A percentile compares a stretch with the other conserved stretches of the same genome.
Conservation (phyloP, 64 coral and sea anemone species). For the Porites lutea region DNA sequence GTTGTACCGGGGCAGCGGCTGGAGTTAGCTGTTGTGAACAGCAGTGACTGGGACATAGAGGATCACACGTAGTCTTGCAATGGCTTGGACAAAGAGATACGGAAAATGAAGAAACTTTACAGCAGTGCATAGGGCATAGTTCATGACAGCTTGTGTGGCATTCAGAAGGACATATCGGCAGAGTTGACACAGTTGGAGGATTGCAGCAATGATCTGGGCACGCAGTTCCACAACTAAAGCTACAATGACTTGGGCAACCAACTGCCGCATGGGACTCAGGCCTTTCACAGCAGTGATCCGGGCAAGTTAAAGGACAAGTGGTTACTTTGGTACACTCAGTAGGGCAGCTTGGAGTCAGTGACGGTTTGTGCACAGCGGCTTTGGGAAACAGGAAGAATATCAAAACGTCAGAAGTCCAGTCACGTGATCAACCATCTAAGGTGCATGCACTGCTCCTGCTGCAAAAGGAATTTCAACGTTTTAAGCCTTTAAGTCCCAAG, state of each 20-base stretch:
- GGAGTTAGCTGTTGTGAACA: not conserved
- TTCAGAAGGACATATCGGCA: not conserved
- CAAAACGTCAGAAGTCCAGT: slow-evolving; percentile 50
- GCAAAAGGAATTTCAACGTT: slow-evolving; percentile 6
- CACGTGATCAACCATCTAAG: slow-evolving; percentile 30
- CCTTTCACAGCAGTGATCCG: slow-evolving; percentile 1
- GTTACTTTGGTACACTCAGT: not conserved
- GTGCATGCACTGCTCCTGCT: slow-evolving; percentile 23
- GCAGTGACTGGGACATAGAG: slow-evolving; percentile 49
- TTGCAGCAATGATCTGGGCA: slow-evolving; percentile 62
- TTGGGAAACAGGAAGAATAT: slow-evolving; percentile 54
- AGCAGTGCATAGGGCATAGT: slow-evolving; percentile 44
- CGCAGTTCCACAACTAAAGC: not conserved
- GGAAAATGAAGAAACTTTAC: slow-evolving; percentile 12
- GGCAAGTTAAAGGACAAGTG: not conserved
- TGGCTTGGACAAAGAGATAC: slow-evolving; percentile 5
- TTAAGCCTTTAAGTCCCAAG: not conserved
- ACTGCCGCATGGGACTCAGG: not conserved
- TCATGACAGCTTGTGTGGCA: slow-evolving; percentile 28
- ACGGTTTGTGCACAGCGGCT: not conserved
- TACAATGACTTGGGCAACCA: slow-evolving; percentile 1
- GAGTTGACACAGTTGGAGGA: not conserved
- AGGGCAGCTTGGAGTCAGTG: not conserved
- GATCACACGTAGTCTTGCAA: slow-evolving; percentile 37
- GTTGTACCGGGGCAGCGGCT: not conserved